A percentile compares a stretch with the other conserved stretches of the same genome.
phyloP scores from a whole-genome alignment of 1,140 invertebrate genomes.

The Drosophila oshimai region DNA sequence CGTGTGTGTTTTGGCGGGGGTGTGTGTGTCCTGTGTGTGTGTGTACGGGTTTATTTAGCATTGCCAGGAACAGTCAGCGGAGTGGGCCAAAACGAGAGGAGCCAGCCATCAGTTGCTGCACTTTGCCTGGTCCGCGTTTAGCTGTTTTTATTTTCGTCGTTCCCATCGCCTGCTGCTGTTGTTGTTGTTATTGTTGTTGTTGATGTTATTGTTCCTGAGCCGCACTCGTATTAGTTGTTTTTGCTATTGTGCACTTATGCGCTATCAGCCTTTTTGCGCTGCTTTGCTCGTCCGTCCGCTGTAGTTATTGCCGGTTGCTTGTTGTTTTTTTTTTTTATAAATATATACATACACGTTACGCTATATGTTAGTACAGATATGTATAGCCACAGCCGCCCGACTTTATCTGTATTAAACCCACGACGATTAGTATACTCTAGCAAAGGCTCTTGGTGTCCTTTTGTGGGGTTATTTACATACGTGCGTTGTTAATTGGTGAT shows the following conservation, averaged over 20 bases:
- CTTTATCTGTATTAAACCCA: conserved; percentile 47
- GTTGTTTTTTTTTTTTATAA: conserved; percentile 41
- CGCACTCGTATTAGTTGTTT: conserved; percentile 9
- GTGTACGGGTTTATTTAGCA: conserved; percentile 71
- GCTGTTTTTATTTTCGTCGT: conserved; percentile 41
- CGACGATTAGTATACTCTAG: conserved; percentile 49
- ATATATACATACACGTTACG: conserved; percentile 4
- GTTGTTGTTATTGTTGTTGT: conserved; percentile 2
- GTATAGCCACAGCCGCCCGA: conserved; percentile 53
- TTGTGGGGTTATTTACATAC: neutral
- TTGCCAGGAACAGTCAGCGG: conserved; percentile 38
- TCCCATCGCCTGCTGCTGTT: conserved; percentile 1
- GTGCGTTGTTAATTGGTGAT: too few species aligned
- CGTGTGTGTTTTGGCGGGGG: conserved; percentile 27
- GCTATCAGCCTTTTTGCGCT: conserved; percentile 74
- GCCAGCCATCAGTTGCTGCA: conserved; percentile 59
- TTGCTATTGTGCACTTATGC: conserved; percentile 70
- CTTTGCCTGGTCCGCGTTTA: conserved; percentile 53
- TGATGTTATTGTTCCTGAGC: conserved; percentile 13
- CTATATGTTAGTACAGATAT: neutral
- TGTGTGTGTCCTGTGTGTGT: conserved; percentile 31
- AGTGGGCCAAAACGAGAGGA: conserved; percentile 42
- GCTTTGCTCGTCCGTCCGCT: conserved; percentile 20
- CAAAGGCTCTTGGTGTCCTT: neutral
- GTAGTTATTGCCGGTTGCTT: conserved; percentile 59